phyloP scores from a whole-genome alignment of 2,797 vertebrate species.

The Nannoperca australis region DNA sequence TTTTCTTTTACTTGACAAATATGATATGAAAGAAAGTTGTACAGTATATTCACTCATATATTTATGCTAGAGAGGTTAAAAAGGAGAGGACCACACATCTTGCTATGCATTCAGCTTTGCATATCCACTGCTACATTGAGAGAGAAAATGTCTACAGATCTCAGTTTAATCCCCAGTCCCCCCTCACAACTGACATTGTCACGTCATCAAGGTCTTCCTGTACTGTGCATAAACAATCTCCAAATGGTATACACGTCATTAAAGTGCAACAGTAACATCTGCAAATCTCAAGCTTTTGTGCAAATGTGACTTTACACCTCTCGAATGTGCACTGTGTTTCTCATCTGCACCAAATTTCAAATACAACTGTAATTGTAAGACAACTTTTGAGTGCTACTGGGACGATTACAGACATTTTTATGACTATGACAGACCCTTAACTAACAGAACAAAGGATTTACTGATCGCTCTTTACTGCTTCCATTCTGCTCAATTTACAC shows the following conservation, averaged over 20 bases:
- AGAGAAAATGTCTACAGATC: constrained; percentile 18
- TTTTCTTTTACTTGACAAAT: constrained; percentile 76
- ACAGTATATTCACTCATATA: constrained; percentile 80
- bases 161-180: background rate
- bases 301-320: constrained; percentile 10
- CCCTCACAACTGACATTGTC: constrained; percentile 10
- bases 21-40: constrained; percentile 73
- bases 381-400: background rate
- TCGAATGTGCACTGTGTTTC: constrained; percentile 21
- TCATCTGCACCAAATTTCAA: background rate
- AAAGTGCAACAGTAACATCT: constrained; percentile 24
- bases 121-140: constrained; percentile 39
- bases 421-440: background rate
- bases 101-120: constrained; percentile 67
- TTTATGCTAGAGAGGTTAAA: constrained; percentile 74
- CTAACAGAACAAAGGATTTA: constrained; percentile 22
- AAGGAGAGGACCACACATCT: constrained; percentile 74
- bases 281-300: constrained; percentile 9
- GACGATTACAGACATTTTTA: background rate
- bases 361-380: background rate
- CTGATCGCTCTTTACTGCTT: constrained; percentile 1
- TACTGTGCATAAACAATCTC: constrained; percentile 23
- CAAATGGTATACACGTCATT: background rate
- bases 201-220: constrained; percentile 1
- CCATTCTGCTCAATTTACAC: background rate